Conservation (phyloP, 2,113 vertebrate species). For the Zosterops hypoxanthus region DNA sequence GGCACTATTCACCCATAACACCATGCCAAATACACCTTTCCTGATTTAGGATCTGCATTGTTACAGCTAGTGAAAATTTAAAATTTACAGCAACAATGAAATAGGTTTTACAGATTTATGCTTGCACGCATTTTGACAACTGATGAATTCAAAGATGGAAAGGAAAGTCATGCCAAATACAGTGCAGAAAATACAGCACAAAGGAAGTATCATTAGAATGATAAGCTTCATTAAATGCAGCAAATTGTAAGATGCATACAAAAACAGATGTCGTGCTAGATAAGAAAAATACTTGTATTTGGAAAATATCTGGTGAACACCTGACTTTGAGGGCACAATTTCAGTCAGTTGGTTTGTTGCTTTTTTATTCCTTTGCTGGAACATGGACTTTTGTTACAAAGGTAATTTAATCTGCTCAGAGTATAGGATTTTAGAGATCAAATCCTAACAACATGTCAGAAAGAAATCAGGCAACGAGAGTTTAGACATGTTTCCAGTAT, state of each 20-base stretch:
- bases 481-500: background rate
- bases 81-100: background rate
- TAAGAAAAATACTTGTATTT: background rate
- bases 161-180: background rate
- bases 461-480: background rate
- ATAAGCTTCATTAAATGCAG: background rate
- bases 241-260: background rate
- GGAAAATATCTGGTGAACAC: background rate
- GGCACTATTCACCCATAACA: background rate
- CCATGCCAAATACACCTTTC: background rate
- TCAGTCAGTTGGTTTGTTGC: background rate
- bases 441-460: background rate
- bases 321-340: background rate
- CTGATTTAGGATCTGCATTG: background rate
- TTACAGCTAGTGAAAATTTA: background rate
- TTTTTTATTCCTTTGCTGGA: background rate
- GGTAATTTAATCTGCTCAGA: background rate
- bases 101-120: background rate
- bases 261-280: background rate
- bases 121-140: background rate
- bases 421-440: background rate
- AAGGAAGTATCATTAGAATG: background rate
- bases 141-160: background rate
- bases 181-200: background rate
- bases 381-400: background rate